Base-by-base conservation (phyloP, 2,888 invertebrate species). In the Pediacus dermestoides region DNA sequence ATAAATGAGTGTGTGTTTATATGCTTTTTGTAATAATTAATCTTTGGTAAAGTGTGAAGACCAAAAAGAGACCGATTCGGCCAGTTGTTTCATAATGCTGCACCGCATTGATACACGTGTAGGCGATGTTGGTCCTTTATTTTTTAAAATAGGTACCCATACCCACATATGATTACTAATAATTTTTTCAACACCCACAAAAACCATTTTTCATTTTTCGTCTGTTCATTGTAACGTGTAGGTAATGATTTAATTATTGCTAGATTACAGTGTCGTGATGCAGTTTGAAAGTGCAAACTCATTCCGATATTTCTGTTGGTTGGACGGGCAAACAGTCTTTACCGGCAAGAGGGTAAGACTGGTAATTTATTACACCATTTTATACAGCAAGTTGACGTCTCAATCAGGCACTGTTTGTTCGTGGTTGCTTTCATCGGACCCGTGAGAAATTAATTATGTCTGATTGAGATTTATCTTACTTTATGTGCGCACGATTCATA, bases 281-380 rank as follows among this genome's bases (percentile, higher is more conserved):
- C 41, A 34, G 39, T 39, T 39, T 16, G 31, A 46, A 49, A 49
- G 25, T 49, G 46, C 49, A 46, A 9, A 49, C 28, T 49, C 49
- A 49, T 42, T 41, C 42, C 30, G 22, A 15, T 37, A 37, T 23
- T 23, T 23, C 8, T 23, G 3, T 23, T 18, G 18, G 6, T 6
- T 8, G 18, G 18, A 4, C 8, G 6, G 4, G 6, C 8, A 6
- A 4, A 18, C 18, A 31, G 30, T 31, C 37, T 30, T 33, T 39
- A 26, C 33, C 28, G 33, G 25, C 35, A 42, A 43, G 50, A 57
- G 63, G 63, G 64, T 65, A 63, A 64, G 50, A 57, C 55, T 47
- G 60, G 62, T 63, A 65, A 65, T 66, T 65, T 66, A 65, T 66
- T 62, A 65, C 58, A 44, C 48, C 57, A 54, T 60, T 64, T 64